These are phyloP conservation scores for Hyalella azteca DNA, from an alignment of 2,888 invertebrate species.

Conservation along the genomic window DNA sequence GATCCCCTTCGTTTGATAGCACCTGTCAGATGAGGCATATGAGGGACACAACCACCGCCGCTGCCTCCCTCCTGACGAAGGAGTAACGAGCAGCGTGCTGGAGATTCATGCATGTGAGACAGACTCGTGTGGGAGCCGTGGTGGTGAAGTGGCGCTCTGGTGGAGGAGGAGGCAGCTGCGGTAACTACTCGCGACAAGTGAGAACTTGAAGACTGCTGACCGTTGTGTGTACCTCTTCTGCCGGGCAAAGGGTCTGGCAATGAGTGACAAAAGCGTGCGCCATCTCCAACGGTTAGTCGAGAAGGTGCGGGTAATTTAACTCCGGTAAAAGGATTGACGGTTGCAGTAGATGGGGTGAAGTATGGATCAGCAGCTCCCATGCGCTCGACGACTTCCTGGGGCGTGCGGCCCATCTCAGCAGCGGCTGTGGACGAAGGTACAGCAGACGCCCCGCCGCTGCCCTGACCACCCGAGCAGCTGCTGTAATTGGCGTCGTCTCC, in stretches of 20 bases:
- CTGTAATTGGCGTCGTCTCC: background rate
- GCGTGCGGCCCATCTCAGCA: slow-evolving; percentile 45
- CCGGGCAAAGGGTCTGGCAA: slow-evolving; percentile 39
- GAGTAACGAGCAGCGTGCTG: background rate
- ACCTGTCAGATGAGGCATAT: slow-evolving; percentile 59
- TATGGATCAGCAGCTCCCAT: slow-evolving; percentile 60
- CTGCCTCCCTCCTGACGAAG: background rate
- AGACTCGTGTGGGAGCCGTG: slow-evolving; percentile 27
- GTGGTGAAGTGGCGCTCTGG: slow-evolving; percentile 13
- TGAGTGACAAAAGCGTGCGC: slow-evolving; percentile 55
- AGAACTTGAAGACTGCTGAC: background rate
- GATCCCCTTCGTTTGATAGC: slow-evolving; percentile 76
- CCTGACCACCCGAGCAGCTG: slow-evolving; percentile 60
- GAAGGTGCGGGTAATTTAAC: slow-evolving; percentile 55
- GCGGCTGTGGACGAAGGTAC: background rate
- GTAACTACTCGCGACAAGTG: slow-evolving; percentile 33
- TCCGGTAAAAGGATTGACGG: slow-evolving; percentile 71
- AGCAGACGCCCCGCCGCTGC: background rate
- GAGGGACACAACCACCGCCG: slow-evolving; percentile 33
- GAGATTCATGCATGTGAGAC: background rate
- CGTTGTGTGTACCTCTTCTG: background rate
- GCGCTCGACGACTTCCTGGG: slow-evolving; percentile 59
- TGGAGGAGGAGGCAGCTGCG: slow-evolving; percentile 6
- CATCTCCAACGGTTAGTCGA: slow-evolving; percentile 53
- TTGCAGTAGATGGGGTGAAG: slow-evolving; percentile 54